A percentile compares a stretch with the other conserved stretches of the same genome.
Conservation (phyloP, 2,888 invertebrate species). For the Trichogramma evanescens region DNA sequence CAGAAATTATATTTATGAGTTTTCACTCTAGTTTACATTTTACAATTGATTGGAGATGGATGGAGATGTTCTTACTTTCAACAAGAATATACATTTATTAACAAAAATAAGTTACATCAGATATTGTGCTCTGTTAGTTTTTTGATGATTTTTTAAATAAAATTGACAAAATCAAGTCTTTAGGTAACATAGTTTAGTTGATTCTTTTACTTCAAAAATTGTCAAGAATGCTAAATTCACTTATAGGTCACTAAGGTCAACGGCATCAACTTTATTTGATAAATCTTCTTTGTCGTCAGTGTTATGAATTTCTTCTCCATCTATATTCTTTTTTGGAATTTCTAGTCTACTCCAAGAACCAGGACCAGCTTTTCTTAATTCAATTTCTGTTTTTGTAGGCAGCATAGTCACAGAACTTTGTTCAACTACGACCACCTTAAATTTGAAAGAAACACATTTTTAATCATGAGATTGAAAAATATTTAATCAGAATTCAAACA, state of each 20-base stretch:
- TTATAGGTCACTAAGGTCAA: slow-evolving; percentile 67
- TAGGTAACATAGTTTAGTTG: neutral
- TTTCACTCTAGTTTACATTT: too few species aligned
- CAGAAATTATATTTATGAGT: too few species aligned
- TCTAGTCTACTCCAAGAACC: slow-evolving; percentile 76
- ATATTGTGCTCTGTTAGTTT: neutral
- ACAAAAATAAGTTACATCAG: too few species aligned
- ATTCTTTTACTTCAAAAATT: neutral
- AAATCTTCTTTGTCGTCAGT: slow-evolving; percentile 48
- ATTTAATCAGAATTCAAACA: neutral
- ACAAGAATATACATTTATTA: too few species aligned
- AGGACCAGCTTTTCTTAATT: slow-evolving; percentile 77
- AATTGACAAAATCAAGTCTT: neutral
- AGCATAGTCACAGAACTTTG: slow-evolving; percentile 70
- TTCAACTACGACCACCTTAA: slow-evolving; percentile 68
- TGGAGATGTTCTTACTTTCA: too few species aligned
- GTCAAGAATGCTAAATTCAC: neutral
- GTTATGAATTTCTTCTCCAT: slow-evolving; percentile 25
- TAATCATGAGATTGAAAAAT: neutral
- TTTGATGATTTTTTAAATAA: neutral
- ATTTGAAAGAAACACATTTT: slow-evolving; percentile 10
- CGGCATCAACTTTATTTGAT: slow-evolving; percentile 54
- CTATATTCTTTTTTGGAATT: slow-evolving; percentile 49
- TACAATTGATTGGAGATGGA: too few species aligned
- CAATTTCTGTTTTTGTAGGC: slow-evolving; percentile 88